Evolutionary conservation across 2,797 vertebrate genomes (phyloP).

Genomic region (Limosa lapponica): DNA sequence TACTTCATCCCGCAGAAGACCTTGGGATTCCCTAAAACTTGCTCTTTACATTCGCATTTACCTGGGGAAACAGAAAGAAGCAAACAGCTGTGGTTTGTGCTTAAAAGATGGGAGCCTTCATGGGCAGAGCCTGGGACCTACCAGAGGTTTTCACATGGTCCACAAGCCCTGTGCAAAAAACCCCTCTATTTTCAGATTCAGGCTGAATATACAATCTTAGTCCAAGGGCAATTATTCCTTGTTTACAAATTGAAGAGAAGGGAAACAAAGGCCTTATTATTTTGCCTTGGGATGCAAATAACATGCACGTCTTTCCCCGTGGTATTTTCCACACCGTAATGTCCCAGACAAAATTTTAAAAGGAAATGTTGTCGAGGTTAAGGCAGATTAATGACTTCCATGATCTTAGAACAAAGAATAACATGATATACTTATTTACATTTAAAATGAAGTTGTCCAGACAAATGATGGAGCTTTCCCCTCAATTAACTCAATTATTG

Average conservation of each 20-base stretch:
- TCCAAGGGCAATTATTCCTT: slow-evolving; percentile 34
- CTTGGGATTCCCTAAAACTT: slow-evolving; percentile 89
- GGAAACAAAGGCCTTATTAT: slow-evolving; percentile 43
- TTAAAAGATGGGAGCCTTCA: neutral
- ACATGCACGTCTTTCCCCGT: neutral
- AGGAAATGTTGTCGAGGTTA: slow-evolving; percentile 55
- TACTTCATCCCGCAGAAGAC: slow-evolving; percentile 95
- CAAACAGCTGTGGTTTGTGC: neutral
- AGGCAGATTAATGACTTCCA: slow-evolving; percentile 60
- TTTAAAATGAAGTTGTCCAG: slow-evolving; percentile 24
- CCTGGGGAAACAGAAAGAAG: slow-evolving; percentile 80
- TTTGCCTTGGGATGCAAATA: slow-evolving; percentile 44
- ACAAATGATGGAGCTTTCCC: slow-evolving; percentile 35
- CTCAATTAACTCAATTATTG: slow-evolving; percentile 55
- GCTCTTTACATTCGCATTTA: slow-evolving; percentile 97
- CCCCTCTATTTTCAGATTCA: neutral
- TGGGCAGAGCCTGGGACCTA: neutral
- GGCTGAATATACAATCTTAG: neutral
- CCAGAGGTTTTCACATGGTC: neutral
- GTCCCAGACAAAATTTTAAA: slow-evolving; percentile 31
- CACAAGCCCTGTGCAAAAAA: neutral
- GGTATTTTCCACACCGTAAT: slow-evolving; percentile 45
- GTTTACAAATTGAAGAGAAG: slow-evolving; percentile 48
- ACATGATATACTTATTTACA: slow-evolving; percentile 24
- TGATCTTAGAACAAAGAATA: slow-evolving; percentile 55